phyloP scores from a whole-genome alignment of 2,888 invertebrate genomes.

The Diadromus collaris region DNA sequence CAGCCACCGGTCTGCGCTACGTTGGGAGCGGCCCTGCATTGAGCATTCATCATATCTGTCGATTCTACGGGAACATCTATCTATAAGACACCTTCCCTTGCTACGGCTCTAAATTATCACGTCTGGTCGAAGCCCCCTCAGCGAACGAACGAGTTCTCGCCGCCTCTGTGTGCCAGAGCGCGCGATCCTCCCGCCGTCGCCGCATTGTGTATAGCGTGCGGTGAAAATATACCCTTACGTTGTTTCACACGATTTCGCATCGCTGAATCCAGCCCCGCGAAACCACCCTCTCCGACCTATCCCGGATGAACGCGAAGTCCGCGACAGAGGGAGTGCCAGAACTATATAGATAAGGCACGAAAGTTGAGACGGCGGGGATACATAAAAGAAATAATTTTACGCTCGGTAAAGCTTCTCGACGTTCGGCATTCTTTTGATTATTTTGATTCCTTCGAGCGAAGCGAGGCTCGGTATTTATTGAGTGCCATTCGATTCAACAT shows the following conservation, averaged over 20 bases:
- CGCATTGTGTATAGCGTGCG: constrained; percentile 18
- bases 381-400: neutral
- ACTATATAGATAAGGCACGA: neutral
- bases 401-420: too few species aligned
- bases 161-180: constrained; percentile 11
- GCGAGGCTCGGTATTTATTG: too few species aligned
- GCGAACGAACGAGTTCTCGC: constrained; percentile 44
- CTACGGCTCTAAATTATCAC: constrained; percentile 74
- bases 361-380: constrained; percentile 10
- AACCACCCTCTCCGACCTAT: constrained; percentile 9
- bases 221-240: constrained; percentile 66
- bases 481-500: too few species aligned
- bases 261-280: constrained; percentile 19
- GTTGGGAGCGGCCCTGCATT: constrained; percentile 66
- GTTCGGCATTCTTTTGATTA: too few species aligned
- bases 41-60: constrained; percentile 76
- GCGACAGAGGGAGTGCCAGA: neutral
- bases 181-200: neutral
- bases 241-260: constrained; percentile 27
- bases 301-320: constrained; percentile 38
- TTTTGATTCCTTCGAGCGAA: too few species aligned
- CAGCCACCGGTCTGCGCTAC: neutral
- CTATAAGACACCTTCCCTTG: constrained; percentile 71
- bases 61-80: constrained; percentile 74
- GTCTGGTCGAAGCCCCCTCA: constrained; percentile 63